Base-by-base conservation (phyloP, 2,888 invertebrate genomes). In the Drymonia ruficornis region DNA sequence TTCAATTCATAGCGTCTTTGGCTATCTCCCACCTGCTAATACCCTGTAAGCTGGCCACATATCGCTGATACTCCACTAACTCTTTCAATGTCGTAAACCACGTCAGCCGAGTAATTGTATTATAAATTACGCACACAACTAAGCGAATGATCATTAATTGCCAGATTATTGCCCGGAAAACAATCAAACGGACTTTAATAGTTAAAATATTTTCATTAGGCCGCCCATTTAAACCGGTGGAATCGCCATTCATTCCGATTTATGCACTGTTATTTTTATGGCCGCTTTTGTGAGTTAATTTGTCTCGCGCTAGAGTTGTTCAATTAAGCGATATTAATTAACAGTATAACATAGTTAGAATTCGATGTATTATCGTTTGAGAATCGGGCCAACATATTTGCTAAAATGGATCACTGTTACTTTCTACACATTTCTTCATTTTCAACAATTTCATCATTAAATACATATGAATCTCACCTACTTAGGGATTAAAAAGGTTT, bases 141-240 rank as follows among this genome's bases (percentile, higher is more conserved):
- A 58, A 55, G 51, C 57, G 53, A 65, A 58, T 65, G 59, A 67
- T 65, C 65, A 55, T 72, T 74, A 76, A 76, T 78, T 76, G 78
- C 78, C 80, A 59, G 63, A 68, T 72, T 79, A 78, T 72, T 66
- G 70, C 56, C 64, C 71, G 71, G 78, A 79, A 84, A 83, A 84
- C 84, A 86, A 86, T 86, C 73, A 80, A 81, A 78, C 67, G 65
- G 78, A 74, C 71, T 80, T 80, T 79, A 76, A 82, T 80, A 66
- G 70, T 65, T 70, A 60, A 80, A 86, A 84, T 80, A 81, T 81
- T 85, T 83, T 82, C 84, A 84, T 84, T 83, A 83, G 74, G 67
- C 63, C 65, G 68, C 63, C 65, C 70, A 73, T 74, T 72, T 72
- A 63, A 69, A 67, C 76, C 69, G 67, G 74, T 81, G 80, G 83